A percentile compares a stretch with the other conserved stretches of the same genome.
Evolutionary conservation across 35 echinoderm and acorn worm genomes (phyloP).

Genomic region (Ophioderma brevispina): DNA sequence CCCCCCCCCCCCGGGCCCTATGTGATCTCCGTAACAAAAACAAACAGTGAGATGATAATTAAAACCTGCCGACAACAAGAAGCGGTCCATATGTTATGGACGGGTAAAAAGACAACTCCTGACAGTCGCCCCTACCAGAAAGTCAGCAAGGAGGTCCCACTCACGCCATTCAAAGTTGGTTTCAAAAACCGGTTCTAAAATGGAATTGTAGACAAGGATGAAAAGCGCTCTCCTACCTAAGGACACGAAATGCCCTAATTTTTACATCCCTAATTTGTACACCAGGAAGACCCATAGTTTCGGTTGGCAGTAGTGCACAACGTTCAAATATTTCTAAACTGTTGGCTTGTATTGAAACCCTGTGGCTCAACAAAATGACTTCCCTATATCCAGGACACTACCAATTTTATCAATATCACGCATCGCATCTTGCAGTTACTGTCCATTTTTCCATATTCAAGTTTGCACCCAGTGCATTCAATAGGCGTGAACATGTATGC

Average conservation of each 20-base stretch:
- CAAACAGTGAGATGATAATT: conserved; percentile 1
- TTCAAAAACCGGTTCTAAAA: neutral
- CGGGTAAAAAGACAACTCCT: neutral
- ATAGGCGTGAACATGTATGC: no score
- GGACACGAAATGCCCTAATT: neutral
- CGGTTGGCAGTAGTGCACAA: no score
- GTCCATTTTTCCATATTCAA: no score
- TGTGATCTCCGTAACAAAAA: neutral
- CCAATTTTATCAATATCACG: no score
- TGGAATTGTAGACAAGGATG: neutral
- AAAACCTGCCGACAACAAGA: conserved; percentile 25
- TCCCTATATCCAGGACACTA: no score
- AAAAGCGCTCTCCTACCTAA: neutral
- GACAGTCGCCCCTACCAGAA: neutral
- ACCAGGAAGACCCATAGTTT: no score
- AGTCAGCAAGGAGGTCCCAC: neutral
- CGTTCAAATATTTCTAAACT: no score
- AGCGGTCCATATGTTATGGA: neutral
- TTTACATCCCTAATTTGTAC: conserved; percentile 31
- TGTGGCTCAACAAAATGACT: no score
- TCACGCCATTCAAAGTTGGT: neutral
- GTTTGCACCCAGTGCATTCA: no score
- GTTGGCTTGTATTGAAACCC: no score
- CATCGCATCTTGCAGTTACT: no score
- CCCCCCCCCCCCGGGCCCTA: no score